Conservation (phyloP, 1,140 invertebrate genomes). For the Tenebrio molitor region DNA sequence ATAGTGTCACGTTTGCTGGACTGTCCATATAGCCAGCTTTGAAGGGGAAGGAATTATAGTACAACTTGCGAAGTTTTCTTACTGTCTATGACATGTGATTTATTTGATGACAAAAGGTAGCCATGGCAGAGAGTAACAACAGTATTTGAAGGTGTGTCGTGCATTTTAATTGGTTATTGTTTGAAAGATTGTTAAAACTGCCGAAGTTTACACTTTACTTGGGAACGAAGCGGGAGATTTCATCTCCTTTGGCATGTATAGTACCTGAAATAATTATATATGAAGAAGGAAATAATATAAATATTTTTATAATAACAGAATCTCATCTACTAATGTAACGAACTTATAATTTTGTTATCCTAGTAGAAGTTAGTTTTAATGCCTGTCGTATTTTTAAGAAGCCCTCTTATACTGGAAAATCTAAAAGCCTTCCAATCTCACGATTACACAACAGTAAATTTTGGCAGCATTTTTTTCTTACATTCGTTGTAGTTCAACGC, state of each 20-base stretch:
- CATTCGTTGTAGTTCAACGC: slow-evolving; percentile 19
- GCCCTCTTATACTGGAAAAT: not conserved
- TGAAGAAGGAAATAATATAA: slow-evolving; percentile 28
- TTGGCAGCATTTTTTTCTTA: slow-evolving; percentile 30
- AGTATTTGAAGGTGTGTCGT: slow-evolving; percentile 25
- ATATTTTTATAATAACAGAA: slow-evolving; percentile 40
- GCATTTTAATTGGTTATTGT: slow-evolving; percentile 9
- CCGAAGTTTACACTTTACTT: slow-evolving; percentile 24
- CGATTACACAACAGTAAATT: slow-evolving; percentile 12
- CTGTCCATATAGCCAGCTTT: not conserved
- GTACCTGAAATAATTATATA: slow-evolving; percentile 39
- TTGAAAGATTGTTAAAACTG: slow-evolving; percentile 22
- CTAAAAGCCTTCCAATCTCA: slow-evolving; percentile 1
- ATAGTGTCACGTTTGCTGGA: slow-evolving; percentile 35
- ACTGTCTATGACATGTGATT: slow-evolving; percentile 45
- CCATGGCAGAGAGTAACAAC: slow-evolving; percentile 42
- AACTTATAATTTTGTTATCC: slow-evolving; percentile 12
- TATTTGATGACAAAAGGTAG: slow-evolving; percentile 43
- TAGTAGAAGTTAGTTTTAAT: slow-evolving; percentile 5
- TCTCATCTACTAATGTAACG: slow-evolving; percentile 40
- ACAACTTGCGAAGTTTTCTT: slow-evolving; percentile 42
- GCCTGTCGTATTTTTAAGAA: slow-evolving; percentile 10
- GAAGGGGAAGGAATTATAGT: slow-evolving; percentile 38
- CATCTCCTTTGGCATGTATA: slow-evolving; percentile 37
- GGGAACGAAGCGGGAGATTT: slow-evolving; percentile 17